Evolutionary conservation across 2,113 vertebrate genomes (phyloP).

Genomic region (Pitta sordida): DNA sequence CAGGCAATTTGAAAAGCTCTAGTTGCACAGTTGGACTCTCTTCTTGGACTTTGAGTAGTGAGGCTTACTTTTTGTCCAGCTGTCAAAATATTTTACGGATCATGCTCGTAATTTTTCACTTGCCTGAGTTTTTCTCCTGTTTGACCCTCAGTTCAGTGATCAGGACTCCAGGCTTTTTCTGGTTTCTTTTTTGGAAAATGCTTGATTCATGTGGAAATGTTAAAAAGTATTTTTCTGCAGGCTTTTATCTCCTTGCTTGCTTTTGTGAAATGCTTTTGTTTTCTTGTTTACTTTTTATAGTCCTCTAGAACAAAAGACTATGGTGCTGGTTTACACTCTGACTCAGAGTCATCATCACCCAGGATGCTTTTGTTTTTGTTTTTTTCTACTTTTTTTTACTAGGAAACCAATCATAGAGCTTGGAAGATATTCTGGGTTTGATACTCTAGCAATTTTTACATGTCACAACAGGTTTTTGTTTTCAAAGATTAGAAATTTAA

Average conservation of each 20-base stretch:
- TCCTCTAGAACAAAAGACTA: background rate
- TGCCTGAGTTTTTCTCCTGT: background rate
- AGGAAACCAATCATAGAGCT: background rate
- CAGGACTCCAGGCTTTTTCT: background rate
- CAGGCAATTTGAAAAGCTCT: background rate
- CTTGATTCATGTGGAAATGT: background rate
- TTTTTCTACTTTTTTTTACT: background rate
- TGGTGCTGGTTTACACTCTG: background rate
- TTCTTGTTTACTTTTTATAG: background rate
- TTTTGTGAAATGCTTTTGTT: background rate
- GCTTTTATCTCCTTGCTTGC: background rate
- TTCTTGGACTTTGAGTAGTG: background rate
- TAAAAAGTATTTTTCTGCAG: background rate
- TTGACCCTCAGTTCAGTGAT: background rate
- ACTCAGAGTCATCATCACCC: background rate
- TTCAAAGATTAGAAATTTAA: background rate
- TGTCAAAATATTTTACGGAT: background rate
- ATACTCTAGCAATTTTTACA: background rate
- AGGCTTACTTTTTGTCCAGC: background rate
- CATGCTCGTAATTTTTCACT: constrained; percentile 24
- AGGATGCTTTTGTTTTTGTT: background rate
- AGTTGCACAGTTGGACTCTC: background rate
- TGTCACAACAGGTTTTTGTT: background rate
- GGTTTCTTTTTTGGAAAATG: background rate
- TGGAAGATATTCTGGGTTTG: background rate